A percentile compares a stretch with the other conserved stretches of the same genome.
Evolutionary conservation across 1,140 invertebrate species (phyloP).

Genomic region (Drosophila chauvacae): DNA sequence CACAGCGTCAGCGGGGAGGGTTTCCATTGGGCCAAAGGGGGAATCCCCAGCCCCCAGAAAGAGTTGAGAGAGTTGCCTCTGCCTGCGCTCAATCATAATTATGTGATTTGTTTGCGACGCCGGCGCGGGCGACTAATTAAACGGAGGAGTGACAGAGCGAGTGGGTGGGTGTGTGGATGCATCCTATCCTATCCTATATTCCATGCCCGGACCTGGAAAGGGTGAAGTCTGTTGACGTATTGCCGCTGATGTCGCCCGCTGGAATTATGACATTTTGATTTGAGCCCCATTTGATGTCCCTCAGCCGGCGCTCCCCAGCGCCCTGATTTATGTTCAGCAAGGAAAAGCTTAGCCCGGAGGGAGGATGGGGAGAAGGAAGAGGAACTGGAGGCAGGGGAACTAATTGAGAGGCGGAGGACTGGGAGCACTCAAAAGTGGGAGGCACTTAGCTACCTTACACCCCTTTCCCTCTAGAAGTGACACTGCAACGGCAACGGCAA

Average conservation of each 20-base stretch:
- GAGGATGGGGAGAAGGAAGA: neutral
- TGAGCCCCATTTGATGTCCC: conserved; percentile 77
- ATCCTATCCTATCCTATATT: neutral
- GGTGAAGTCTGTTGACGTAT: conserved; percentile 66
- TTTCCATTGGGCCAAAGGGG: neutral
- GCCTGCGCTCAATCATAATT: conserved; percentile 80
- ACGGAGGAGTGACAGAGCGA: conserved; percentile 40
- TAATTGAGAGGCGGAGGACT: conserved; percentile 54
- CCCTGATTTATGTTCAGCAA: conserved; percentile 53
- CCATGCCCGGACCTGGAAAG: neutral
- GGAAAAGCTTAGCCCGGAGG: neutral
- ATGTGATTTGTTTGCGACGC: conserved; percentile 79
- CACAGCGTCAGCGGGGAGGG: conserved; percentile 13
- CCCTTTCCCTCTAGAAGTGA: neutral
- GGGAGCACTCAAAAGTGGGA: conserved; percentile 12
- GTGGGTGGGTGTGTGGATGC: conserved; percentile 17
- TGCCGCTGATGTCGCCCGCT: conserved; percentile 70
- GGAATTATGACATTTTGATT: conserved; percentile 82
- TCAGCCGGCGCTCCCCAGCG: conserved; percentile 56
- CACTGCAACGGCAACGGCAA: neutral
- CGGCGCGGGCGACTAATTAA: conserved; percentile 71
- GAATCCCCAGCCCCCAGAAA: neutral
- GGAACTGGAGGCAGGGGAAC: conserved; percentile 7
- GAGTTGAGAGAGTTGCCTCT: conserved; percentile 45
- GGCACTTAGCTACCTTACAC: conserved; percentile 19